A percentile compares a stretch with the other conserved stretches of the same genome.
Evolutionary conservation across 2,797 vertebrate species (phyloP).

Genomic region (Coendou prehensilis): DNA sequence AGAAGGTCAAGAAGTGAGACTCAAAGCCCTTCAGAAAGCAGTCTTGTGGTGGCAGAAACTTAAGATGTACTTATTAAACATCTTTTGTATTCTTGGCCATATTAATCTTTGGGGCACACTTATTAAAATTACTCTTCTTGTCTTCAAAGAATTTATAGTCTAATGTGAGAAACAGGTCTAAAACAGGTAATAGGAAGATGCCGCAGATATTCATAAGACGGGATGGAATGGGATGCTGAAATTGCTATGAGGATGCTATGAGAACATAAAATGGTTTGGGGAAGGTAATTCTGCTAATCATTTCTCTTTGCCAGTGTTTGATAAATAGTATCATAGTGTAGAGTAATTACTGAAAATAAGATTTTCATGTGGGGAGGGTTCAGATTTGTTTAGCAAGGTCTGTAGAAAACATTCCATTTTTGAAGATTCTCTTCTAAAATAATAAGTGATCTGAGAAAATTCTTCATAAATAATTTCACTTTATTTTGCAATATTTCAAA

Average conservation of each 20-base stretch:
- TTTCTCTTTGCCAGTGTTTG: neutral
- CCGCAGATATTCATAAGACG: neutral
- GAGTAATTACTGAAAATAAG: neutral
- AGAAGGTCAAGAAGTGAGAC: neutral
- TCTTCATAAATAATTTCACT: neutral
- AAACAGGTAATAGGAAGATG: neutral
- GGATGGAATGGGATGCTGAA: neutral
- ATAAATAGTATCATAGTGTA: neutral
- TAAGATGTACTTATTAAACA: neutral
- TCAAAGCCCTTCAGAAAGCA: neutral
- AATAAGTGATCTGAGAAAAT: neutral
- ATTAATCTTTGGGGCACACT: neutral
- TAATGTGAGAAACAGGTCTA: neutral
- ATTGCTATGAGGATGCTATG: too few species aligned
- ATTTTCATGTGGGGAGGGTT: neutral
- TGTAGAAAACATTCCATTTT: neutral
- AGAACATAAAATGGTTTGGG: neutral
- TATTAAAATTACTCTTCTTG: neutral
- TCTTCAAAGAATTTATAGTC: neutral
- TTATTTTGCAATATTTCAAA: conserved; percentile 18
- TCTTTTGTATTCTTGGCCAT: neutral
- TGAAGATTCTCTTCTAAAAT: neutral
- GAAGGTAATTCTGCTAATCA: neutral
- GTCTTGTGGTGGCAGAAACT: neutral
- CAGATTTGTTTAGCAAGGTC: neutral